Evolutionary conservation across 2,888 invertebrate genomes (phyloP), one percentile per base, ranked within the genome.

Genomic region (Dexiosoma caninum): DNA sequence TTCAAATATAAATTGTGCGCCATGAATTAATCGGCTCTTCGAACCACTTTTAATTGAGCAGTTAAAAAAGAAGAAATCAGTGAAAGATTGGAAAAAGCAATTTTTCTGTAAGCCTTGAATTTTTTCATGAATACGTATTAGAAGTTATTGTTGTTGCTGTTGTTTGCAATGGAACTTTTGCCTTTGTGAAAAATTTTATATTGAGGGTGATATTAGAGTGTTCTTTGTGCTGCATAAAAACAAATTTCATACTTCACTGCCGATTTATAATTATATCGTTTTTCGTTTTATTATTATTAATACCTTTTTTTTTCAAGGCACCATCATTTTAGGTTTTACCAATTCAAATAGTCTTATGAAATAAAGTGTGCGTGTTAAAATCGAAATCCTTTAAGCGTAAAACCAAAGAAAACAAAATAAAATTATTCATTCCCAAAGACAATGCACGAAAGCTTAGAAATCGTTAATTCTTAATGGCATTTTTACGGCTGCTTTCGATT

Each of bases 171-270:
- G n/a, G n/a, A 32, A 21, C 46, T 9, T 8, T 40, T 27, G 32
- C 27, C 35, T 62, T 74, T 74, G 27, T 19, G 46, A 66, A 62
- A 21, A 2, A 51, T 49, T 62, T 51, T 40, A 19, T 70, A 12
- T 21, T 14, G 55, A 30, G 60, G 51, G 44, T 72, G 10, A 21
- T 57, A 7, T 37, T 7, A n/a, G n/a, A 57, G 30, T 66, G 32
- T 64, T 77, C 40, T 51, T 78, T 55, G 57, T 14, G 16, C 30
- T 42, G 14, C 4, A 23, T 0, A 35, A 70, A 46, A 62, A 55
- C 46, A 71, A 78, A 78, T 78, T 78, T 78, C 53, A 78, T 74
- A 62, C 72, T 67, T 67, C 72, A 62, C 67, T 78, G 72, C 60
- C 37, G 21, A 23, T 67, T 71, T 37, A 53, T 59, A 78, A 78